Conservation (phyloP, 2,113 vertebrate genomes). For the Marmota monax region DNA sequence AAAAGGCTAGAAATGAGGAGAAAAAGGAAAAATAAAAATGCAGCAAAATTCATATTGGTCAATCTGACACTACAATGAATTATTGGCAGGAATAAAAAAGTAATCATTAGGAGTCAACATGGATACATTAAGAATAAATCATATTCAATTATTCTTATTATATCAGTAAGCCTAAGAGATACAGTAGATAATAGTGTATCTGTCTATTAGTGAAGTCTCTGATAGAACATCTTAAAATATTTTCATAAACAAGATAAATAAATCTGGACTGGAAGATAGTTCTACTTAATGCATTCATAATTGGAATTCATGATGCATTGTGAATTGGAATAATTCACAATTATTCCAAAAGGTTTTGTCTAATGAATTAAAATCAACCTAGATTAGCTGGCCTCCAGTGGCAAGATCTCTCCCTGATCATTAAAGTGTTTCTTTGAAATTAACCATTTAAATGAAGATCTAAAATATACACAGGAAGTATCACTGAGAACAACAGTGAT, state of each 20-base stretch:
- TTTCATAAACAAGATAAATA: slow-evolving; percentile 43
- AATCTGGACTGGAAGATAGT: neutral
- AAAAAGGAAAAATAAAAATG: slow-evolving; percentile 31
- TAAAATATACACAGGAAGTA: neutral
- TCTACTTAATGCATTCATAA: slow-evolving; percentile 41
- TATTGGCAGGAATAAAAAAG: neutral
- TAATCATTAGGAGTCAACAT: neutral
- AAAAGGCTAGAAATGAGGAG: neutral
- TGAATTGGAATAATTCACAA: neutral
- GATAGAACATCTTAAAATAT: neutral
- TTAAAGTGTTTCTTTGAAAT: neutral
- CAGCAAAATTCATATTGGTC: neutral
- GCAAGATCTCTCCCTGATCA: slow-evolving; percentile 5
- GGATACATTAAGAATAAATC: neutral
- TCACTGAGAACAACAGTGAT: neutral
- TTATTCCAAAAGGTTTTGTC: slow-evolving; percentile 29
- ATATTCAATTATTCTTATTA: neutral
- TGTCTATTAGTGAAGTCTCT: slow-evolving; percentile 18
- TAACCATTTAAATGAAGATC: slow-evolving; percentile 32
- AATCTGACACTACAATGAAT: neutral
- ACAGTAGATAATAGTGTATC: neutral
- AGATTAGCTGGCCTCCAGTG: neutral
- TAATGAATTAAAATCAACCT: slow-evolving; percentile 41
- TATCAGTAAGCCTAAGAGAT: neutral
- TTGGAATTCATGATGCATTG: neutral